Percentiles rank a stretch among this genome's conserved stretches.
Conservation (phyloP, 2,797 vertebrate species). For the Potorous gilbertii region DNA sequence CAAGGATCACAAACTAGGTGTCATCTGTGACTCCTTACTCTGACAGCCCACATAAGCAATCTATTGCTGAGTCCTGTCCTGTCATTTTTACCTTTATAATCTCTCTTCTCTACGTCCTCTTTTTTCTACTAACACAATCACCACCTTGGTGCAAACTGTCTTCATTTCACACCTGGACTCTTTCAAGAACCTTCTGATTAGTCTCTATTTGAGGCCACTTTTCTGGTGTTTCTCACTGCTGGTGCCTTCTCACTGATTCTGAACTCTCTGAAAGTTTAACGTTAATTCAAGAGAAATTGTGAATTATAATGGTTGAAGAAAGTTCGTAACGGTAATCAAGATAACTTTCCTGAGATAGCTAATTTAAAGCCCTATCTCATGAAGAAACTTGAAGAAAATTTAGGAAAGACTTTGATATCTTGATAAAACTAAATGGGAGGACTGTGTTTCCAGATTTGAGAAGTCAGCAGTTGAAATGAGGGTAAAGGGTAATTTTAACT, state of each 20-base stretch:
- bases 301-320: neutral
- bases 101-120: neutral
- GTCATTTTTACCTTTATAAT: neutral
- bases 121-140: neutral
- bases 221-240: neutral
- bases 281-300: neutral
- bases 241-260: neutral
- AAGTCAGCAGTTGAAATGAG: neutral
- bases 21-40: neutral
- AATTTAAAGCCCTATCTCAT: neutral
- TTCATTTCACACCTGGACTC: neutral
- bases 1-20: neutral
- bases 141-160: neutral
- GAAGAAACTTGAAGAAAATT: neutral
- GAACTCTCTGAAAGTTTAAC: neutral
- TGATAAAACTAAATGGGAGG: neutral
- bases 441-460: neutral
- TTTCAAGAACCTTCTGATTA: neutral
- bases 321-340: neutral
- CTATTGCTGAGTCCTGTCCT: neutral
- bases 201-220: neutral
- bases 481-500: neutral
- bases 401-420: neutral
- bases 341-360: neutral
- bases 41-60: neutral